Evolutionary conservation across 2,113 vertebrate species (phyloP), one percentile per base, ranked within the genome.

Genomic region (Ophiodon elongatus): DNA sequence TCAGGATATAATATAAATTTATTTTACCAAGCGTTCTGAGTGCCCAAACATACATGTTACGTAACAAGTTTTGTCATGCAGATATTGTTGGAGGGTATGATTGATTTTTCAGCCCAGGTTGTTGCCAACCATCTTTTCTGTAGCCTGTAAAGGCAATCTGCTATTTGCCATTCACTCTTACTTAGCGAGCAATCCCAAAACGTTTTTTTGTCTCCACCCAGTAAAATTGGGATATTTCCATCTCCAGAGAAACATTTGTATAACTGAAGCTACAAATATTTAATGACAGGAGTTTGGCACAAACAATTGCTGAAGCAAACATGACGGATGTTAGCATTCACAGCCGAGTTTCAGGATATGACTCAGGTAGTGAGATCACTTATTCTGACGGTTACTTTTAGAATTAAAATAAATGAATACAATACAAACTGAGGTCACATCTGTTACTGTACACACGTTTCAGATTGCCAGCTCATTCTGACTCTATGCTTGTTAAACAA

Each of bases 291-390:
- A 43, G 13, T 37, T 50, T 77, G 77, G 66, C 66, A 76, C 27
- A 56, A 78, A 74, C 37, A 41, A n/a, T 65, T 39, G 50, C 17
- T 65, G 37, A 57, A 68, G 62, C 52, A 69, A 79, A 75, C 63
- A 65, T 35, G 14, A 14, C 43, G 35, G 66, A 71, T 27, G 57
- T 25, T 45, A 33, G 37, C 27, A 59, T 68, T 69, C 31, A 33
- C 64, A 29, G 25, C 35, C 37, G 17, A 75, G 29, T 25, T 23
- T 54, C 43, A 67, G 69, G 54, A 27, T 45, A 8, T 77, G 82
- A 79, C 50, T 85, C 79, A 83, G 27, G 2, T 75, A 64, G 39
- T 84, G 82, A 89, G 45, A 45, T 81, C 64, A 77, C 39, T 67
- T 63, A 54, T 64, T 82, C 41, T 68, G 23, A 60, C 70, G 25